These are phyloP conservation scores for Euglossa dilemma DNA, from an alignment of 1,140 invertebrate genomes.

Conservation along the genomic window DNA sequence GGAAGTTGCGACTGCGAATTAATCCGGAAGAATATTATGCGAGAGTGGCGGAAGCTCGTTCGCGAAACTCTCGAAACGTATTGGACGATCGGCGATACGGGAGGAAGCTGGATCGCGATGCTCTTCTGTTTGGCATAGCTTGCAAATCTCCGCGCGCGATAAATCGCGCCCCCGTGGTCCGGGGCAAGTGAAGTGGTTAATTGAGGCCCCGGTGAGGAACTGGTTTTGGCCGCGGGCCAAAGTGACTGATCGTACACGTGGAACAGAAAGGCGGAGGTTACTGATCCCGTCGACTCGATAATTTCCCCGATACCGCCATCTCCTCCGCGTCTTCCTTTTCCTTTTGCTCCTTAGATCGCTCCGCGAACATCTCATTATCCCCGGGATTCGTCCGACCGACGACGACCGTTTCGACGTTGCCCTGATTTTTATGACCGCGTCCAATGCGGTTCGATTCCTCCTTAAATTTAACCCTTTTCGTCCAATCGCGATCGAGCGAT, in stretches of 20 bases:
- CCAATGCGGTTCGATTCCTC: too few relatives aligned
- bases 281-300: conserved; percentile 1
- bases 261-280: conserved; percentile 9
- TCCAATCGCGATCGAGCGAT: too few relatives aligned
- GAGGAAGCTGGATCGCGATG: neutral
- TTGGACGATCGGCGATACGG: neutral
- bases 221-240: conserved; percentile 42
- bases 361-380: neutral
- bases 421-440: neutral
- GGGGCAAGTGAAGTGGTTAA: conserved; percentile 35
- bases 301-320: neutral
- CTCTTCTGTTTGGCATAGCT: conserved; percentile 36
- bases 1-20: too few relatives aligned
- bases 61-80: conserved; percentile 6
- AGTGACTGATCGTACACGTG: conserved; percentile 28
- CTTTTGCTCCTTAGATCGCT: neutral
- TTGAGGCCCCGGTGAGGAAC: conserved; percentile 32
- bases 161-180: conserved; percentile 28
- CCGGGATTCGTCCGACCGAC: neutral
- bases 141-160: conserved; percentile 45
- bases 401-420: neutral
- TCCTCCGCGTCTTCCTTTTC: neutral
- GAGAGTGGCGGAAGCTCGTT: too few relatives aligned
- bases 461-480: too few relatives aligned
- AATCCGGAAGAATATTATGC: too few relatives aligned